Percentiles rank a stretch among this genome's conserved stretches.
These are phyloP conservation scores for Pipra filicauda DNA, from an alignment of 2,113 vertebrate genomes.

Conservation along the genomic window DNA sequence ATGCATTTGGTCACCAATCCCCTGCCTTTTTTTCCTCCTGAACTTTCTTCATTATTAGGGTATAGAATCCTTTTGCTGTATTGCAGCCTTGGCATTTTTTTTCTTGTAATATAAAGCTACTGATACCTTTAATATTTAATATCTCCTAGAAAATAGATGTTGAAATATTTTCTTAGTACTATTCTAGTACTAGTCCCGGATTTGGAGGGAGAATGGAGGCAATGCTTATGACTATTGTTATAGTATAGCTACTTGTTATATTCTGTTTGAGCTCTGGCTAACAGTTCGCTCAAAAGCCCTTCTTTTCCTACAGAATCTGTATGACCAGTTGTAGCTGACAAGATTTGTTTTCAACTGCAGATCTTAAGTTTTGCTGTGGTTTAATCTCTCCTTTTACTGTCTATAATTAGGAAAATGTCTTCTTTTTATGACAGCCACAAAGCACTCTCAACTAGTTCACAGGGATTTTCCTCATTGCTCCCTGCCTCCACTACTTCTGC, in stretches of 20 bases:
- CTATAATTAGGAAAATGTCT: neutral
- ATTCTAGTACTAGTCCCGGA: neutral
- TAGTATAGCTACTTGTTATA: neutral
- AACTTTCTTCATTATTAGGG: neutral
- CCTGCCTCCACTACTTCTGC: rapidly evolving
- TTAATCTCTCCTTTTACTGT: neutral
- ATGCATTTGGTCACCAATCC: neutral
- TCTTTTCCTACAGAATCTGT: neutral
- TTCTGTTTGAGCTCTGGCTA: neutral
- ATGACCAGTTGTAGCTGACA: neutral
- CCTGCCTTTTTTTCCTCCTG: neutral
- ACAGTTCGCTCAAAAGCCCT: neutral
- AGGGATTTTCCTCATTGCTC: neutral
- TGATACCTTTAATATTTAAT: neutral
- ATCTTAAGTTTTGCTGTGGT: neutral
- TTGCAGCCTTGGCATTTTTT: neutral
- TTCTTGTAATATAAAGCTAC: neutral
- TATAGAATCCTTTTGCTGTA: neutral
- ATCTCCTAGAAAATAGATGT: neutral
- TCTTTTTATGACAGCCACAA: neutral
- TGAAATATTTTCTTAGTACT: neutral
- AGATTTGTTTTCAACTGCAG: neutral
- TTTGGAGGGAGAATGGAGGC: neutral
- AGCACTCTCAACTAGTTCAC: neutral
- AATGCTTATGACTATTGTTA: neutral